These are phyloP conservation scores for Myrmophylax atrothorax DNA, from an alignment of 2,113 vertebrate species.

Conservation along the genomic window DNA sequence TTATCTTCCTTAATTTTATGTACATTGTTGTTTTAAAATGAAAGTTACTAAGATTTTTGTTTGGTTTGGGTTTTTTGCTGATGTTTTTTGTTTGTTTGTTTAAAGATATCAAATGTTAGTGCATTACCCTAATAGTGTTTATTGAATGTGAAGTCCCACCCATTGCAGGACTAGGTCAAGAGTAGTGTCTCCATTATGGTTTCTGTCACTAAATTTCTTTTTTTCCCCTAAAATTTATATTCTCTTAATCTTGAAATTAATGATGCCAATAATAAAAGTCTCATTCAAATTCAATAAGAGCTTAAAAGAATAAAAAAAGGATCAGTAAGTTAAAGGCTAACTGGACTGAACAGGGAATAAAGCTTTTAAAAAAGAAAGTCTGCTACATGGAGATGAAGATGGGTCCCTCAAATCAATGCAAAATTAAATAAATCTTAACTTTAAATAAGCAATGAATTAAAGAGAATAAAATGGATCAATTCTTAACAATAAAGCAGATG, in stretches of 20 bases:
- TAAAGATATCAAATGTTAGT: too few species aligned
- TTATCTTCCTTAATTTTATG: not conserved
- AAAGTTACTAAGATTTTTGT: too few species aligned
- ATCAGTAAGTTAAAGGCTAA: not conserved
- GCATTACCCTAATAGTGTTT: too few species aligned
- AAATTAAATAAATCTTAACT: not conserved
- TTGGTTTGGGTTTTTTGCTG: too few species aligned
- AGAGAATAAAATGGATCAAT: not conserved
- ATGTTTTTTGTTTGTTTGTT: too few species aligned
- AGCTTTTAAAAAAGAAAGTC: not conserved
- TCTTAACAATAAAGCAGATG: not conserved
- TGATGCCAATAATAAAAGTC: not conserved
- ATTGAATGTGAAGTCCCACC: too few species aligned
- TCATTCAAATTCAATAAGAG: not conserved
- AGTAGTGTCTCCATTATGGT: too few species aligned
- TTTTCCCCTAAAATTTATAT: not conserved
- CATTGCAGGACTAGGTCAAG: too few species aligned
- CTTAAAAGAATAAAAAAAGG: not conserved
- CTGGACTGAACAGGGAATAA: not conserved
- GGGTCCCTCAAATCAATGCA: not conserved
- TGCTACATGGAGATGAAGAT: not conserved
- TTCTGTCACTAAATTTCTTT: too few species aligned
- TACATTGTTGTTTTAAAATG: not conserved
- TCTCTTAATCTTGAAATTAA: not conserved
- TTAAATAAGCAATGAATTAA: not conserved